Percentiles rank a stretch among this genome's conserved stretches.
These are phyloP conservation scores for Apogon talboti DNA, from an alignment of 2,797 vertebrate genomes.

Conservation along the genomic window DNA sequence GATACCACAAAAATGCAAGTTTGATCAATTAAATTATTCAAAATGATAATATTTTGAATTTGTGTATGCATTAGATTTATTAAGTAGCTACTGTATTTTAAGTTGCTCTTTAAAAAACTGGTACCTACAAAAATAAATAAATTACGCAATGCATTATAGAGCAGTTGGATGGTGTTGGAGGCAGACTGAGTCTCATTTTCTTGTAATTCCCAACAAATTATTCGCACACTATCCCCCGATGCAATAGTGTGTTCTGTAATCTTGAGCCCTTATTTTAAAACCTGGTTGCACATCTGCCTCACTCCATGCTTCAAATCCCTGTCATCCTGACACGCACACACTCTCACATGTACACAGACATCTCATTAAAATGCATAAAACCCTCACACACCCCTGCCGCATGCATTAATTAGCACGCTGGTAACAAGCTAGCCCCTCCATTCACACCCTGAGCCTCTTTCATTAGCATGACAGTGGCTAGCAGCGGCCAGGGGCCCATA, in stretches of 20 bases:
- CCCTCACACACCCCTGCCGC: conserved; percentile 65
- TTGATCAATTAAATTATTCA: conserved; percentile 5
- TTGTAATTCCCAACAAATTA: conserved; percentile 43
- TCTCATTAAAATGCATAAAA: conserved; percentile 77
- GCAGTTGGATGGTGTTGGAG: conserved; percentile 9
- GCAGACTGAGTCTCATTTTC: conserved; percentile 17
- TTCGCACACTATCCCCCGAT: conserved; percentile 26
- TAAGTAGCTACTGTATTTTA: too few species aligned
- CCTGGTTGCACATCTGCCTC: conserved; percentile 58
- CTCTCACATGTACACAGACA: conserved; percentile 60
- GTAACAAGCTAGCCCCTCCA: conserved; percentile 84
- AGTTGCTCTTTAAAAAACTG: too few species aligned
- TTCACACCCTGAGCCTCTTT: conserved; percentile 84
- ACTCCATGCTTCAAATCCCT: conserved; percentile 55
- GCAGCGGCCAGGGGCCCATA: conserved; percentile 71
- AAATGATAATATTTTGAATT: not conserved
- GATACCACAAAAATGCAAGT: not conserved
- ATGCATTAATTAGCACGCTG: conserved; percentile 85
- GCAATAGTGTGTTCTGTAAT: conserved; percentile 42
- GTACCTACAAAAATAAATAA: too few species aligned
- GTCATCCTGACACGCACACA: conserved; percentile 61
- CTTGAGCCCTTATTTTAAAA: conserved; percentile 54
- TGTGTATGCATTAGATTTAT: not conserved
- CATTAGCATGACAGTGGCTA: conserved; percentile 87
- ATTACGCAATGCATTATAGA: not conserved